These are phyloP conservation scores for Scortum barcoo DNA, from an alignment of 2,113 vertebrate genomes.

Conservation along the genomic window DNA sequence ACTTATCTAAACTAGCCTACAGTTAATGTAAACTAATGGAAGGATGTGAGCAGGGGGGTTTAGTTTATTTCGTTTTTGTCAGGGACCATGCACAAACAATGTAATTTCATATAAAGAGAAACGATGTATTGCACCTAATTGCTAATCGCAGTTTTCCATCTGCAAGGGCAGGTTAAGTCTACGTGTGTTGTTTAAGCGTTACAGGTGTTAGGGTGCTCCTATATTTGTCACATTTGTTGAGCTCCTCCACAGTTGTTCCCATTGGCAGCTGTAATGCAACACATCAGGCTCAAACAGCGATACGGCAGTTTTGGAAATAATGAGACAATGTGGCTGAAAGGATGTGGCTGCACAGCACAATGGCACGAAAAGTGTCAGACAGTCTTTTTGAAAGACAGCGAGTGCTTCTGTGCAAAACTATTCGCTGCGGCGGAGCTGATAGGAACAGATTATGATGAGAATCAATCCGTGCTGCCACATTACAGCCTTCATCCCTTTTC, in stretches of 20 bases:
- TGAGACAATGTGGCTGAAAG: conserved; percentile 50
- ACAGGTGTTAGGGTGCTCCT: background rate
- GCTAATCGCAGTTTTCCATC: background rate
- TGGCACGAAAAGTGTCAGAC: conserved; percentile 60
- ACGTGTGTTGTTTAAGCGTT: background rate
- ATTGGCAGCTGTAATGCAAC: conserved; percentile 1
- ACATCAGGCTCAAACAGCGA: conserved; percentile 39
- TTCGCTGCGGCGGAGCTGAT: conserved; percentile 50
- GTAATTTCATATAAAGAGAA: background rate
- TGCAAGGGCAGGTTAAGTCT: background rate
- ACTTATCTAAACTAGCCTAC: background rate
- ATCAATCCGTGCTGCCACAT: conserved; percentile 72
- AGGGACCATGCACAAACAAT: background rate
- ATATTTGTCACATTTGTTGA: background rate
- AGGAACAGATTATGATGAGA: conserved; percentile 62
- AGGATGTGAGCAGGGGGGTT: background rate
- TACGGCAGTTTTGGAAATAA: conserved; percentile 54
- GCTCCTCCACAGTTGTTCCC: background rate
- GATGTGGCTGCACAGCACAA: conserved; percentile 39
- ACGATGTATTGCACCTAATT: no score
- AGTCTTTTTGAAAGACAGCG: conserved; percentile 43
- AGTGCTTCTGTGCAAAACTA: conserved; percentile 49
- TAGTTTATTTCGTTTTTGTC: background rate
- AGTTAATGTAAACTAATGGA: background rate
- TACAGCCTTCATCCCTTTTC: conserved; percentile 61